Percentiles rank a stretch among this genome's conserved stretches.
Evolutionary conservation across 2,888 invertebrate species (phyloP).

Genomic region (Dioctria rufipes): DNA sequence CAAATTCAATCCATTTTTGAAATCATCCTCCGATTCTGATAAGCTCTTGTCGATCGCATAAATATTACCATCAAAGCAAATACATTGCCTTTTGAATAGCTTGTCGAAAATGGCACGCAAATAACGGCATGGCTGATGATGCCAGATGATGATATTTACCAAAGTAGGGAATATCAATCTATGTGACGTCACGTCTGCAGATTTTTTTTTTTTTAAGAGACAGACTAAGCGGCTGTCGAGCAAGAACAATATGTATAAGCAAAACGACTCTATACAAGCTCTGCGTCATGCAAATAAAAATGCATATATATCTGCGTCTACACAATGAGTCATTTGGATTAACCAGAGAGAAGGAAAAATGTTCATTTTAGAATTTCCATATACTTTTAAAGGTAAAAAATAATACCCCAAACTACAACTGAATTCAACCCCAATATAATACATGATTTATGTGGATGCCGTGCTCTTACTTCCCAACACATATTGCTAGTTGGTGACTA

Average conservation of each 20-base stretch:
- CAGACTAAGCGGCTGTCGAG: neutral
- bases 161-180: slow-evolving; percentile 11
- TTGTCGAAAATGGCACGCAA: no score
- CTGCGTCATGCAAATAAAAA: neutral
- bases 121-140: neutral
- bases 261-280: slow-evolving; percentile 17
- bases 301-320: slow-evolving; percentile 1
- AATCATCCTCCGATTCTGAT: neutral
- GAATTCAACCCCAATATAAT: slow-evolving; percentile 4
- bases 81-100: neutral
- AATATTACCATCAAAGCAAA: neutral
- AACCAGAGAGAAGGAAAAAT: slow-evolving; percentile 7
- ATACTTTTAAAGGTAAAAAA: neutral
- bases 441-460: no score
- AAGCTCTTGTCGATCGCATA: neutral
- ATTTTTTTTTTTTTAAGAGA: neutral
- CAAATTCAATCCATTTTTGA: no score
- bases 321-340: slow-evolving; percentile 34
- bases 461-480: neutral
- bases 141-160: slow-evolving; percentile 6
- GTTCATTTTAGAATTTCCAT: slow-evolving; percentile 7
- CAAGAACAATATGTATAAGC: slow-evolving; percentile 1
- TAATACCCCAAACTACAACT: neutral
- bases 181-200: slow-evolving; percentile 28
- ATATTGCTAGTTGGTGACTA: no score